These are phyloP conservation scores for Idaea biselata DNA, from an alignment of 2,888 invertebrate species.

Conservation along the genomic window DNA sequence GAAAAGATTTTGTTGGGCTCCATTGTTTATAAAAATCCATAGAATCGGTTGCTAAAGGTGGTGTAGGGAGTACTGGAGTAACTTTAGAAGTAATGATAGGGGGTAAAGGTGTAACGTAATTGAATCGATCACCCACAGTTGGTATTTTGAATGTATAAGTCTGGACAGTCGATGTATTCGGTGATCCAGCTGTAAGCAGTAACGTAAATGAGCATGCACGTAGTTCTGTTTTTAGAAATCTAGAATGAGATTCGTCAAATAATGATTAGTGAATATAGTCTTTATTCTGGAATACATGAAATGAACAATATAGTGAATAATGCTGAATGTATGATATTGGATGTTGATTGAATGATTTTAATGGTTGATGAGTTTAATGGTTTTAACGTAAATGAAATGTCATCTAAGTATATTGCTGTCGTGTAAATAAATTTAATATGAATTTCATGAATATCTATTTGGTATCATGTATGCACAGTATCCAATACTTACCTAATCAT, in stretches of 20 bases:
- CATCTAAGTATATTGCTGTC: neutral
- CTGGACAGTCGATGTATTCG: slow-evolving; percentile 25
- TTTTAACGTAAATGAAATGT: neutral
- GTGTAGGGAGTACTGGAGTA: slow-evolving; percentile 42
- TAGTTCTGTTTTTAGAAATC: slow-evolving; percentile 4
- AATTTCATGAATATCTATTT: neutral
- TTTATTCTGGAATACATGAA: neutral
- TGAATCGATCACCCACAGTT: slow-evolving; percentile 39
- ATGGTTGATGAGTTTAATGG: neutral
- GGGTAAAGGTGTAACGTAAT: slow-evolving; percentile 58
- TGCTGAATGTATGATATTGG: neutral
- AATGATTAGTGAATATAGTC: neutral
- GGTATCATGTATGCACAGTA: no score
- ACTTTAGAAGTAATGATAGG: slow-evolving; percentile 37
- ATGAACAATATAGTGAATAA: neutral
- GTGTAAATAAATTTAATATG: neutral
- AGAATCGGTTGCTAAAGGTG: slow-evolving; percentile 45
- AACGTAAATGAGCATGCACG: slow-evolving; percentile 54
- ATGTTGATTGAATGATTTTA: neutral
- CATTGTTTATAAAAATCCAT: slow-evolving; percentile 49
- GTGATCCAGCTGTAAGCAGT: slow-evolving; percentile 68
- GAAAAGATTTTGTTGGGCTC: slow-evolving; percentile 46
- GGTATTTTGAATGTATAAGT: slow-evolving; percentile 45
- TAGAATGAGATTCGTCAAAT: neutral
- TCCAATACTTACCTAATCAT: no score